Evolutionary conservation across 2,797 vertebrate species (phyloP).

Genomic region (Karalla daura): DNA sequence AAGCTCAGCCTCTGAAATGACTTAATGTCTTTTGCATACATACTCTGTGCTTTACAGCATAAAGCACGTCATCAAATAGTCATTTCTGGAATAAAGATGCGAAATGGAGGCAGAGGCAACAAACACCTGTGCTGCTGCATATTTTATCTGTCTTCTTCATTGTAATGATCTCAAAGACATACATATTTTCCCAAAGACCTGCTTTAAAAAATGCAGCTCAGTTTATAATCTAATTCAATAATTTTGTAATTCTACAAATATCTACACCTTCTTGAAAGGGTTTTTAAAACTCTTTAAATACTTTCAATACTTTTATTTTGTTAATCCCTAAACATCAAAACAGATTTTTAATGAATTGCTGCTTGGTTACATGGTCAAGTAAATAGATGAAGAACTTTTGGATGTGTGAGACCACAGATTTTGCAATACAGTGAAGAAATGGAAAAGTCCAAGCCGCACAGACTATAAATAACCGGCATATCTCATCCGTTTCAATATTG

Average conservation of each 20-base stretch:
- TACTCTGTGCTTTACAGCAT: slow-evolving; percentile 18
- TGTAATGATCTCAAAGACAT: not conserved
- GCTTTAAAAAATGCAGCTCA: too few species aligned
- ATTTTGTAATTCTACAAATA: not conserved
- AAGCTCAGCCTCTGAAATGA: slow-evolving; percentile 22
- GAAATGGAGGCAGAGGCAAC: slow-evolving; percentile 7
- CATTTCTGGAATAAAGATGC: slow-evolving; percentile 42
- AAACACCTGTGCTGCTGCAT: not conserved
- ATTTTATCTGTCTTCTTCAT: not conserved
- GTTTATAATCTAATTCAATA: too few species aligned
- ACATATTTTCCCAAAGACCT: too few species aligned
- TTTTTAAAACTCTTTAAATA: slow-evolving; percentile 3
- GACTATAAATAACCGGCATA: slow-evolving; percentile 51
- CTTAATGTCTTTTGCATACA: slow-evolving; percentile 16
- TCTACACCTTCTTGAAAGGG: too few species aligned
- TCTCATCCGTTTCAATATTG: slow-evolving; percentile 71
- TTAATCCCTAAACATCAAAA: too few species aligned
- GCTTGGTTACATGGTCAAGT: too few species aligned
- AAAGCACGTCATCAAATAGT: slow-evolving; percentile 31
- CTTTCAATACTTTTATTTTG: too few species aligned
- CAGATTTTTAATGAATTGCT: too few species aligned
- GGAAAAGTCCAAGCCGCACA: slow-evolving; percentile 18
- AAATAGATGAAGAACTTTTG: slow-evolving; percentile 9
- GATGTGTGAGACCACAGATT: not conserved
- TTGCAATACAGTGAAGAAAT: slow-evolving; percentile 18